Base-by-base conservation (phyloP, 2,888 invertebrate genomes). In the Drosophila rellima region DNA sequence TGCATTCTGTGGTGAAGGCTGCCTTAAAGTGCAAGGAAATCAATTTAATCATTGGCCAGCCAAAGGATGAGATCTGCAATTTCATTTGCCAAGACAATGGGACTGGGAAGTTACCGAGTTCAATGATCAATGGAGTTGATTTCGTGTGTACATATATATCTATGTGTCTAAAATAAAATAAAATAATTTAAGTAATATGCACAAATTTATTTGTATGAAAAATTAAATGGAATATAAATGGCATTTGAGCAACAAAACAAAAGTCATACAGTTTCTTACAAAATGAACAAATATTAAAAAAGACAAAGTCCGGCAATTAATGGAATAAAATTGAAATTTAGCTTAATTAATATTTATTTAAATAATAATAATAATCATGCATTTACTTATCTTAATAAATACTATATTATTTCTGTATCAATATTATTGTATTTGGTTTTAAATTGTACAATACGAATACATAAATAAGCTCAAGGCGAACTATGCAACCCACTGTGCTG, bases 11-110 rank as follows among this genome's bases (percentile, higher is more conserved):
- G 42, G 59, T 50, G 44, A 31, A 48, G 64, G 35, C 56, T 59
- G 83, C 81, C 71, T 70, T 68, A 80, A 68, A 78, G 79, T 72
- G 72, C 69, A 78, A 69, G 61, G 59, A 79, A 86, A 80, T 78
- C 83, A 70, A 86, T 83, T 82, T 65, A 78, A 86, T 83, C 78
- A 83, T 13, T 70, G 75, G 61, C 67, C 40, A 52, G 31, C 17
- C 62, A 20, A 47, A 72, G 65, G 72, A 39, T 42, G 20, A 13
- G 20, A 20, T 20, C 20, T 20, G 2, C 42, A 20, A 42, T 20
- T 23, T 42, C 20, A 42, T 1, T 42, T 20, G 42, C 42, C 42
- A 42, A 65, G 54, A 62, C 62, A 35, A 35, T 62, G 2, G 2
- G 20, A 42, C 0, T 13, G 10, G 13, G 13, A 13, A 42, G 3